phyloP scores from a whole-genome alignment of 2,113 vertebrate species.

The Pterocles gutturalis region DNA sequence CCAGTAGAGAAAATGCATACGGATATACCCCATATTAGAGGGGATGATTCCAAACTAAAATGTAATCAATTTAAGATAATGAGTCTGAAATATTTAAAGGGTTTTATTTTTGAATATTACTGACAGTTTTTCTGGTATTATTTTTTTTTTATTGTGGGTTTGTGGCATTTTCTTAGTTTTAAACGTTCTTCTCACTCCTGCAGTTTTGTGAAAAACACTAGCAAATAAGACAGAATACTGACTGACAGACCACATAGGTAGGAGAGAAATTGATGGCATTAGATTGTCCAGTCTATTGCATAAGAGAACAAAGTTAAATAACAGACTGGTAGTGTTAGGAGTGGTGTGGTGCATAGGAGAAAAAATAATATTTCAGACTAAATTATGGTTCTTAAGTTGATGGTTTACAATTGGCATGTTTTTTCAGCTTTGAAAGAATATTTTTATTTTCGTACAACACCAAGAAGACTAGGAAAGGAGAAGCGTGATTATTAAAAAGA shows the following conservation, averaged over 20 bases:
- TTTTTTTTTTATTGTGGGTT: background rate
- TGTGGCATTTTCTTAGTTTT: background rate
- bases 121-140: background rate
- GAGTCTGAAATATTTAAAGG: background rate
- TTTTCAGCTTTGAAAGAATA: background rate
- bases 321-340: background rate
- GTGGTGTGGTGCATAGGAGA: background rate
- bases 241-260: background rate
- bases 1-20: background rate
- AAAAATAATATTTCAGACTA: background rate
- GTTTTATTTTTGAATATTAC: background rate
- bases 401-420: background rate
- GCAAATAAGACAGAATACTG: constrained; percentile 8
- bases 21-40: background rate
- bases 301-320: constrained; percentile 2
- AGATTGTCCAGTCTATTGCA: background rate
- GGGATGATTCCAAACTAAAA: background rate
- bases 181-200: background rate
- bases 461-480: background rate
- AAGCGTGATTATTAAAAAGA: background rate
- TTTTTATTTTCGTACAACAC: background rate
- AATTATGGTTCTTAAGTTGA: background rate
- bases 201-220: background rate
- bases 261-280: background rate
- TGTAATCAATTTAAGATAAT: background rate